Evolutionary conservation across 2,113 vertebrate genomes (phyloP), one percentile per base, ranked within the genome.

Genomic region (Notiomystis cincta): DNA sequence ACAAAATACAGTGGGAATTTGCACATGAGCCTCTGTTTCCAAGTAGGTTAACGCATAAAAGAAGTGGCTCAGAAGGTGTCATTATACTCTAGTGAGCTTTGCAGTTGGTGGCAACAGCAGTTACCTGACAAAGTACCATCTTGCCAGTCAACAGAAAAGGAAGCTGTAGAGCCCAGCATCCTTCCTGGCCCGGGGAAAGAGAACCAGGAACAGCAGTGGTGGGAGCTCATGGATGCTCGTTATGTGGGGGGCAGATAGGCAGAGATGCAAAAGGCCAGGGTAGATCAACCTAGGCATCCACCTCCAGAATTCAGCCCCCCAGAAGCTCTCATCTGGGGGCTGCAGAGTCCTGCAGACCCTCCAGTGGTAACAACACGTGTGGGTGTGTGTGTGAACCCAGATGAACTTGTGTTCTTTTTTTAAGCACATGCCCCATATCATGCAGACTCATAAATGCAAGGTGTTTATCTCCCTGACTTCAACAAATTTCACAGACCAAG

Each of bases 41-140:
- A 96, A 96, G 96, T 96, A 96, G 95, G 96, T 93, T 96, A 96
- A 94, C 90, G 76, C 92, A 94, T 95, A 90, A 89, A 96, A 93
- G 92, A 83, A 96, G 90, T 30, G 0, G 67, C 93, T 96, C 93
- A 94, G 96, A 94, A 93, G 95, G 90, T 97, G 96, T 96, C 82
- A 93, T 95, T 57, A 93, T 90, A 75, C 64, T 56, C 88, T 94
- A 78, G 48, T 5, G 62, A 95, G 92, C 85, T 96, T 80, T 96
- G 90, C 95, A 94, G 88, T 96, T 96, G 96, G 92, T 96, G 90
- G 88, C 88, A 93, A 96, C 95, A 95, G 92, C 90, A 96, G 95
- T 80, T 95, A 96, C 96, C 95, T 97, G 96, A 94, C 93, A 96
- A 94, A 95, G 88, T 4, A 97, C 80, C 95, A 94, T 89, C 95